Conservation (phyloP, 2,797 vertebrate species). For the Poeciliopsis infans region DNA sequence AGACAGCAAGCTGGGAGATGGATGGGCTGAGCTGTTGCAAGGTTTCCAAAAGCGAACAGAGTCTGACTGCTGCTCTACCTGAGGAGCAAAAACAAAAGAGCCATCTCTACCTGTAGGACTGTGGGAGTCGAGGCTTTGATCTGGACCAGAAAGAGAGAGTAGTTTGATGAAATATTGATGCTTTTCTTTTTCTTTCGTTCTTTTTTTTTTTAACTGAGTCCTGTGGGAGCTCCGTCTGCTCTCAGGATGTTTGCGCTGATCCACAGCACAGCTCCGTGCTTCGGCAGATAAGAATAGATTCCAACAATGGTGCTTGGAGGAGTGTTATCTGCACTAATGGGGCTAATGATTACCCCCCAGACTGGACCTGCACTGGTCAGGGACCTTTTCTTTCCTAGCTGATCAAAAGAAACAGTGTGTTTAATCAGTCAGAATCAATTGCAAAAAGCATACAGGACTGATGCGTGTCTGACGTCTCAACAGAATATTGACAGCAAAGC, state of each 20-base stretch:
- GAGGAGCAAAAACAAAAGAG: constrained; percentile 80
- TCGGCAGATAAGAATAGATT: constrained; percentile 64
- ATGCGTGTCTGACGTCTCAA: constrained; percentile 51
- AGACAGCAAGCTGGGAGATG: constrained; percentile 54
- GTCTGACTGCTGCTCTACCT: constrained; percentile 74
- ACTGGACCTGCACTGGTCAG: constrained; percentile 32
- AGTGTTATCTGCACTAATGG: constrained; percentile 76
- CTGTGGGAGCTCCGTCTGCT: constrained; percentile 75
- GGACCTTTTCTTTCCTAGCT: constrained; percentile 37
- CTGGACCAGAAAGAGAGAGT: constrained; percentile 79
- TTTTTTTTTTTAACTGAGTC: constrained; percentile 79
- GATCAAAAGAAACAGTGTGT: constrained; percentile 66
- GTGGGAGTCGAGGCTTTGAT: constrained; percentile 79
- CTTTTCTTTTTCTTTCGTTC: constrained; percentile 41
- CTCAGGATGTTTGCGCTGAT: constrained; percentile 68
- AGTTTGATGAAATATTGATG: constrained; percentile 87
- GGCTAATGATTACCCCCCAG: constrained; percentile 67
- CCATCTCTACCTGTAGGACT: constrained; percentile 80
- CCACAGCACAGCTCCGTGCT: constrained; percentile 52
- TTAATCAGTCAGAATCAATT: constrained; percentile 59
- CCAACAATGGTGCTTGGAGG: constrained; percentile 54
- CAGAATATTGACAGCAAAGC: constrained; percentile 53
- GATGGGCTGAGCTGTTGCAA: constrained; percentile 63
- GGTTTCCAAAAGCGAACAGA: constrained; percentile 64
- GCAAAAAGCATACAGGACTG: constrained; percentile 35